These are phyloP conservation scores for Xiphorhynchus elegans DNA, from an alignment of 2,113 vertebrate species.

Conservation along the genomic window DNA sequence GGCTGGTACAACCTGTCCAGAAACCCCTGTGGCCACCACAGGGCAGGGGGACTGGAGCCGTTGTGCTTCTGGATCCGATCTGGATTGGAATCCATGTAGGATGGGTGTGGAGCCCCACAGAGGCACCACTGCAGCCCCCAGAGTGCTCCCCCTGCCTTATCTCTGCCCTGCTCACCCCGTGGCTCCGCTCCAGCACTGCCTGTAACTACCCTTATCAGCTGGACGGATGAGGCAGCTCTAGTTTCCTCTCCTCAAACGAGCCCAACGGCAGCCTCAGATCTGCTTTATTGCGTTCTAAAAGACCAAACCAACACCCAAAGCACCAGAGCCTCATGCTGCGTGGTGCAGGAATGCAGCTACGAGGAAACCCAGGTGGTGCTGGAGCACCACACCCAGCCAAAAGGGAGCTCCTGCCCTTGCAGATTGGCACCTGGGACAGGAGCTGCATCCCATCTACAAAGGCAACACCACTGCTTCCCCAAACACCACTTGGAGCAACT, in stretches of 20 bases:
- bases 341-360: fast-evolving
- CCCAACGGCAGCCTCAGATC: neutral
- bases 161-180: neutral
- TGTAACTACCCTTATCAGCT: neutral
- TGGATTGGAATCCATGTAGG: neutral
- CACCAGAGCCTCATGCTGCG: neutral
- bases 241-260: neutral
- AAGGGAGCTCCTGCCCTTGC: neutral
- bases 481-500: neutral
- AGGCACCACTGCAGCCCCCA: neutral
- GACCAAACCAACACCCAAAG: neutral
- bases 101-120: neutral
- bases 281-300: neutral
- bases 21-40: neutral
- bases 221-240: neutral
- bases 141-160: neutral
- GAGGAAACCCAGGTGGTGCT: neutral
- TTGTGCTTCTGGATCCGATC: neutral
- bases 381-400: neutral
- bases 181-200: neutral
- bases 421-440: neutral
- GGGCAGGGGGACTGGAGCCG: fast-evolving
- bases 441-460: fast-evolving
- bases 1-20: neutral
- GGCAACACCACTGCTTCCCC: neutral